Percentiles rank a stretch among this genome's conserved stretches.
Conservation (phyloP, 2,888 invertebrate species). For the Proisotoma minuta region DNA sequence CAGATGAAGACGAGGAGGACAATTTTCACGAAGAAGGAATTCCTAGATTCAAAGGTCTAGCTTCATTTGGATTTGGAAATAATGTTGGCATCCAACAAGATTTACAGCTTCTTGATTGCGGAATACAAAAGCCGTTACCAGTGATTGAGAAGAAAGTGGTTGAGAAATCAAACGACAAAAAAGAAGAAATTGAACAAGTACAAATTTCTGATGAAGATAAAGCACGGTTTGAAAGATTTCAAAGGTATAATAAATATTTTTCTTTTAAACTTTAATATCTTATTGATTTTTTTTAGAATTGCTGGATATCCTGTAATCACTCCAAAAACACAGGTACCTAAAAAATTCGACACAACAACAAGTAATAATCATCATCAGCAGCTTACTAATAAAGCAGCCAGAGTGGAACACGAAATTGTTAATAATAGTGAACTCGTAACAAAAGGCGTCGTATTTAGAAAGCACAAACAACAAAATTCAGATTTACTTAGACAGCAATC, state of each 20-base stretch:
- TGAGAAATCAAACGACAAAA: too few species aligned
- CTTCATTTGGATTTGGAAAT: neutral
- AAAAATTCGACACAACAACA: too few species aligned
- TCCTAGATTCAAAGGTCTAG: constrained; percentile 36
- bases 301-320: neutral
- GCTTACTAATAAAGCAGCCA: too few species aligned
- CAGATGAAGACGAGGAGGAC: constrained; percentile 23
- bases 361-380: too few species aligned
- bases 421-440: constrained; percentile 1
- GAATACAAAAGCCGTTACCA: too few species aligned
- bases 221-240: neutral
- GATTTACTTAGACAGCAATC: constrained; percentile 39
- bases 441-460: constrained; percentile 34
- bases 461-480: constrained; percentile 38
- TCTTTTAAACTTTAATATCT: neutral
- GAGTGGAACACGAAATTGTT: too few species aligned
- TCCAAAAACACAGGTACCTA: too few species aligned
- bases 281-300: neutral
- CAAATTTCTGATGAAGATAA: neutral
- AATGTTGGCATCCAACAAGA: too few species aligned
- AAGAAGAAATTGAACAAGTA: too few species aligned
- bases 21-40: constrained; percentile 32
- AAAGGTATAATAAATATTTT: constrained; percentile 6
- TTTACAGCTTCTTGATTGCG: too few species aligned
- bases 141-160: too few species aligned